Percentiles rank a stretch among this genome's conserved stretches.
These are phyloP conservation scores for Pheosia tremula DNA, from an alignment of 2,888 invertebrate species.

Conservation along the genomic window DNA sequence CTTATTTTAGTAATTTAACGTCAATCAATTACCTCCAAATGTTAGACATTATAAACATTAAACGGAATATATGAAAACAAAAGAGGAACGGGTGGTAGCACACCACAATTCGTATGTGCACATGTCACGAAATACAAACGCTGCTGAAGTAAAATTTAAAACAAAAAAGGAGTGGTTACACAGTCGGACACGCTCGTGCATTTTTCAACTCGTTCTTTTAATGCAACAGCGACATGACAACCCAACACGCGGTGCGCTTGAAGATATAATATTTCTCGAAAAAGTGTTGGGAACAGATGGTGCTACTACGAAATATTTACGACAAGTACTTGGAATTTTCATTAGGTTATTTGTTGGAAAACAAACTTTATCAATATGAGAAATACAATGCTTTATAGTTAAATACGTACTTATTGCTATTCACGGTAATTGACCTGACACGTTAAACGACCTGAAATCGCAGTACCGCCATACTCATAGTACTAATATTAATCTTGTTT, in stretches of 20 bases:
- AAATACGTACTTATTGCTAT: too few species aligned
- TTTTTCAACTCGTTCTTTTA: conserved; percentile 28
- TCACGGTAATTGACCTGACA: too few species aligned
- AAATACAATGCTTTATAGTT: too few species aligned
- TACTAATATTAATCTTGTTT: too few species aligned
- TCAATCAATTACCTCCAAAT: too few species aligned
- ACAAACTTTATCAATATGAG: too few species aligned
- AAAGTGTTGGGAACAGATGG: conserved; percentile 32
- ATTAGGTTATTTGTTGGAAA: too few species aligned
- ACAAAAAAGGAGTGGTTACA: conserved; percentile 21
- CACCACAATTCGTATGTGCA: conserved; percentile 10
- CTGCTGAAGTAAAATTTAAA: conserved; percentile 22
- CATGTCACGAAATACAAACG: conserved; percentile 7
- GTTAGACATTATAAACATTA: neutral
- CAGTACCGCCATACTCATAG: too few species aligned
- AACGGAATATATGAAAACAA: neutral
- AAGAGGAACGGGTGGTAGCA: conserved; percentile 3
- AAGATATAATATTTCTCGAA: conserved; percentile 28
- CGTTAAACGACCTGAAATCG: too few species aligned
- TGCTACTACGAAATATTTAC: conserved; percentile 7
- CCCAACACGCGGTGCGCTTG: conserved; percentile 28
- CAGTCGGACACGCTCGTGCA: conserved; percentile 9
- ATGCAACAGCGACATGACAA: conserved; percentile 28
- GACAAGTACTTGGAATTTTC: too few species aligned
- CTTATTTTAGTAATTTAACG: too few species aligned